Evolutionary conservation across 2,113 vertebrate genomes (phyloP), one percentile per base, ranked within the genome.

Genomic region (Holacanthus passer): DNA sequence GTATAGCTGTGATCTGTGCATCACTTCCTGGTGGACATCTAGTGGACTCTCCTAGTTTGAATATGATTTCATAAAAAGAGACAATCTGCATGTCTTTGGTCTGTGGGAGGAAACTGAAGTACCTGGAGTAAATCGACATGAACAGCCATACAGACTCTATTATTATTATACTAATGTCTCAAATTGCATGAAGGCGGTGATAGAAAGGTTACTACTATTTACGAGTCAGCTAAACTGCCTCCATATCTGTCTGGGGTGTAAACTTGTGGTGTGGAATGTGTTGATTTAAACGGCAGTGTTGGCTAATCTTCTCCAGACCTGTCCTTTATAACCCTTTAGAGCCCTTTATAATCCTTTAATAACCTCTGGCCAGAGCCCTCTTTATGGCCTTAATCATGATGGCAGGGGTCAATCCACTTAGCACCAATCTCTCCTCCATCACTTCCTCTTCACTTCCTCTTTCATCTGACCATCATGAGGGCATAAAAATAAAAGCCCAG

Each of bases 361-460:
- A 88, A 91, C 88, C 62, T 66, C 62, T 47, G 62, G 79, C 71
- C 89, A 88, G 78, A 88, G 45, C 20, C 47, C 58, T 63, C 37
- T 86, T 89, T 83, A 84, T 82, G 68, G 65, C 68, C 63, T 64
- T 83, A 80, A 91, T 91, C 81, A 39, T 64, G 78, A 77, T 37
- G 76, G 55, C 60, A n/a, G 3, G 70, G 87, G 88, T 93, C 88
- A 89, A 85, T 85, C 80, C 84, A 84, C 85, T 93, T 85, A 86
- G n/a, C 80, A 82, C 73, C 77, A 56, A 48, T 78, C 35, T 79
- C 53, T 29, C 32, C 75, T 77, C 85, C 50, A 60, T 86, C 66
- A 88, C 73, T 90, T 87, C 86, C 79, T 79, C 62, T 73, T 86
- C 17, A 68, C 74, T 53, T 84, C 72, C 75, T 84, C 85, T 79